These are phyloP conservation scores for Zaprionus vittiger DNA, from an alignment of 1,140 invertebrate species.

Conservation along the genomic window DNA sequence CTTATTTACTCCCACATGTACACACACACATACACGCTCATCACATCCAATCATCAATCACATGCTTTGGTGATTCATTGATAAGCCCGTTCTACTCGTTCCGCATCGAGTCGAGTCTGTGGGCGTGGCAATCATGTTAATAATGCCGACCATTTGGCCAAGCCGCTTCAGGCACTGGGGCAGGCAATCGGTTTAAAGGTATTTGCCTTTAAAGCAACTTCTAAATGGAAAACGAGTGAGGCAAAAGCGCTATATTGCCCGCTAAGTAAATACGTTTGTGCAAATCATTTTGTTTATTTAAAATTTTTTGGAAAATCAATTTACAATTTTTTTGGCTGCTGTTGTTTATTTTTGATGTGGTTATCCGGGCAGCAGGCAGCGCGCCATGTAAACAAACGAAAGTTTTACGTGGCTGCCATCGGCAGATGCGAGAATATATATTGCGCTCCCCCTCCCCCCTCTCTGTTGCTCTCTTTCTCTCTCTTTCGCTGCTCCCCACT, in stretches of 20 bases:
- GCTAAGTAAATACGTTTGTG: constrained; percentile 53
- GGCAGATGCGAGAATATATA: constrained; percentile 47
- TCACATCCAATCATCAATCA: constrained; percentile 79
- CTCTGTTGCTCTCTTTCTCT: background rate
- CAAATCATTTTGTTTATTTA: constrained; percentile 70
- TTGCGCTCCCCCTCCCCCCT: background rate
- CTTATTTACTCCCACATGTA: constrained; percentile 41
- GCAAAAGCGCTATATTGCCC: constrained; percentile 35
- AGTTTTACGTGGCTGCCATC: constrained; percentile 67
- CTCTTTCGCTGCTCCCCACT: background rate
- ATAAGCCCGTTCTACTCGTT: constrained; percentile 47
- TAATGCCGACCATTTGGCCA: constrained; percentile 72
- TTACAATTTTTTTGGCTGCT: constrained; percentile 55
- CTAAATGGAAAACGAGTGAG: constrained; percentile 33
- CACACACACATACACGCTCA: constrained; percentile 34
- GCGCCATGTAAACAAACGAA: constrained; percentile 71
- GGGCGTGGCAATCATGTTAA: constrained; percentile 76
- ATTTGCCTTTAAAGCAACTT: constrained; percentile 52
- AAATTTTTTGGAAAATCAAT: constrained; percentile 77
- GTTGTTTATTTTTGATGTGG: constrained; percentile 79
- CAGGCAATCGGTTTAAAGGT: constrained; percentile 55
- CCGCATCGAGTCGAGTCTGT: background rate
- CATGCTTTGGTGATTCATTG: constrained; percentile 80
- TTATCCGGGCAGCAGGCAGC: constrained; percentile 65
- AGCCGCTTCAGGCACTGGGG: background rate